phyloP scores from a whole-genome alignment of 53 echinoderm and acorn worm genomes.

The Luidia sarsii region DNA sequence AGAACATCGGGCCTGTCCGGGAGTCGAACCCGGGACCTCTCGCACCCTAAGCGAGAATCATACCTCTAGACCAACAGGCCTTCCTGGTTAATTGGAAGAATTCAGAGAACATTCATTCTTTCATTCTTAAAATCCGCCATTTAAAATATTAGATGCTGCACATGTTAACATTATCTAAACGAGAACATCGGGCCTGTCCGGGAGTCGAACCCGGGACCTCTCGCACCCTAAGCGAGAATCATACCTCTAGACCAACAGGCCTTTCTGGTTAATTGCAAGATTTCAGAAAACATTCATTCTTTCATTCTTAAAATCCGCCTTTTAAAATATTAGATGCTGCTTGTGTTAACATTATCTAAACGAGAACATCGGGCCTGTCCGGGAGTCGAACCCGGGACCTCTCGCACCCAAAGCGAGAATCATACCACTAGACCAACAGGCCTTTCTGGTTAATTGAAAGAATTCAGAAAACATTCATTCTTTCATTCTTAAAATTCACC shows the following conservation, averaged over 20 bases:
- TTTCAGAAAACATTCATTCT: no score
- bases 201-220: neutral
- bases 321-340: no score
- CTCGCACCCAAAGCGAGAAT: conserved; percentile 93
- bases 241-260: neutral
- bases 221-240: neutral
- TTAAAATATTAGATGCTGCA: no score
- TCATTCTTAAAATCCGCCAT: no score
- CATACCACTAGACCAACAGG: no score
- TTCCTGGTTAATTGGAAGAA: no score
- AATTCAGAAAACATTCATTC: no score
- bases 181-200: neutral
- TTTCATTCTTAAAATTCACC: no score
- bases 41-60: neutral
- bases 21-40: neutral
- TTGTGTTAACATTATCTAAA: neutral
- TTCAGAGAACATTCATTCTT: no score
- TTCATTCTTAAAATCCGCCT: no score
- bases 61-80: neutral
- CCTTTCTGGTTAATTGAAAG: no score
- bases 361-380: conserved; percentile 55
- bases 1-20: neutral
- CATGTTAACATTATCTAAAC: neutral
- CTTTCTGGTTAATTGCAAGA: no score
- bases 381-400: conserved; percentile 88